Evolutionary conservation across 2,888 invertebrate species (phyloP), one percentile per base, ranked within the genome.

Genomic region (Platycheirus rosarum): DNA sequence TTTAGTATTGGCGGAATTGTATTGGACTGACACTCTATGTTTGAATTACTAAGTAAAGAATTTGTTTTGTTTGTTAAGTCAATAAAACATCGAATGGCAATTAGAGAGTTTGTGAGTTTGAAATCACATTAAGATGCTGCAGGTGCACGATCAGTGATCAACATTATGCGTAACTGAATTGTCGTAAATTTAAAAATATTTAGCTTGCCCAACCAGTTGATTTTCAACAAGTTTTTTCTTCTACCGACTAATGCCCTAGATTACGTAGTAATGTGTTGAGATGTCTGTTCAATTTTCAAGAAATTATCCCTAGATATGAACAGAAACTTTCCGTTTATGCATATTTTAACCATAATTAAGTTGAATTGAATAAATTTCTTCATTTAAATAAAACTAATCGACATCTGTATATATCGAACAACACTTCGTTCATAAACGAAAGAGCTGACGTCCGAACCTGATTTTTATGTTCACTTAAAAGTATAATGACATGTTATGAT

Each of bases 11-110:
- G 29, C 40, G 13, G 16, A 46, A 7, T 37, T 37, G 23, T 37
- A 55, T 55, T 37, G 14, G 57, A 44, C 76, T 76, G 62, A 46
- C 70, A 70, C 6, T 44, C 44, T n/a, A 29, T 48, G 37, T 40
- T 40, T 55, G 13, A 35, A 49, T 44, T 42, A 14, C 16, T 40
- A 9, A 35, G 35, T 51, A 51, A 23, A 44, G 23, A 40, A 44
- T 57, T 29, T 29, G 44, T 63, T 37, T 55, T 55, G 18, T 35
- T 23, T 18, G 18, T 18, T 71, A 51, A 75, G 26, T 35, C 51
- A 60, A 44, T 51, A 20, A n/a, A 60, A 78, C 77, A 73, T 66
- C 65, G 66, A 66, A 46, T 23, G 35, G 71, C 71, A 78, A 78
- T 78, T 73, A 71, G 51, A 51, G 20, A 71, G 65, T 49, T 63